Conservation (phyloP, 2,113 vertebrate species). For the Telmatochromis bifrenatus region DNA sequence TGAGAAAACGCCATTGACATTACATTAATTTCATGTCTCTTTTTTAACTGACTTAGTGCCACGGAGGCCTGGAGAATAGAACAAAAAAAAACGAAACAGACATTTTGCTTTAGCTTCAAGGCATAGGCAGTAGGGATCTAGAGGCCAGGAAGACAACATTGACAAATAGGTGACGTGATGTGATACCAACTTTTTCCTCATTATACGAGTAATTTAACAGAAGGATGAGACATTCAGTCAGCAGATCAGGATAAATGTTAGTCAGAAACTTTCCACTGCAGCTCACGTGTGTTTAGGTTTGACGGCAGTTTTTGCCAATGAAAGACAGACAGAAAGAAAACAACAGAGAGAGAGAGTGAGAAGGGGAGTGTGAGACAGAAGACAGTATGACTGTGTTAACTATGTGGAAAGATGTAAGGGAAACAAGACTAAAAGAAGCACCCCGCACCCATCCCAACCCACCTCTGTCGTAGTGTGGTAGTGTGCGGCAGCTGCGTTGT, state of each 20-base stretch:
- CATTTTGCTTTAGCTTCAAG: conserved; percentile 22
- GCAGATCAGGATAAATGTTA: conserved; percentile 15
- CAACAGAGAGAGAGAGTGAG: background rate
- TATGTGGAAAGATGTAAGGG: conserved; percentile 57
- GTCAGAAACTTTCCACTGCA: conserved; percentile 36
- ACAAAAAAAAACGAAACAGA: conserved; percentile 3
- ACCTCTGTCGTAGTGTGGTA: conserved; percentile 68
- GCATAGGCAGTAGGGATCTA: background rate
- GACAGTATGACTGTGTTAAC: conserved; percentile 44
- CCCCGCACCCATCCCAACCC: conserved; percentile 53
- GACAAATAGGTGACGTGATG: conserved; percentile 33
- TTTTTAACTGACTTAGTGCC: conserved; percentile 59
- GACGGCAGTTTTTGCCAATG: conserved; percentile 14
- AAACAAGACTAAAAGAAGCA: conserved; percentile 68
- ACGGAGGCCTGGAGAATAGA: conserved; percentile 27
- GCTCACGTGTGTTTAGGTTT: background rate
- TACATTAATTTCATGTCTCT: conserved; percentile 71
- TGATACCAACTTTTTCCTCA: conserved; percentile 13
- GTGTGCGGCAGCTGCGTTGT: conserved; percentile 71
- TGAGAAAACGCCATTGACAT: conserved; percentile 65
- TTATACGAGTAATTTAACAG: conserved; percentile 10
- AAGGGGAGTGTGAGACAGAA: background rate
- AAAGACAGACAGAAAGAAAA: background rate
- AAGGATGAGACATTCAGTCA: background rate
- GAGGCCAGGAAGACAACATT: conserved; percentile 30